A percentile compares a stretch with the other conserved stretches of the same genome.
These are phyloP conservation scores for Semibalanus balanoides DNA, from an alignment of 1,140 invertebrate genomes.

Conservation along the genomic window DNA sequence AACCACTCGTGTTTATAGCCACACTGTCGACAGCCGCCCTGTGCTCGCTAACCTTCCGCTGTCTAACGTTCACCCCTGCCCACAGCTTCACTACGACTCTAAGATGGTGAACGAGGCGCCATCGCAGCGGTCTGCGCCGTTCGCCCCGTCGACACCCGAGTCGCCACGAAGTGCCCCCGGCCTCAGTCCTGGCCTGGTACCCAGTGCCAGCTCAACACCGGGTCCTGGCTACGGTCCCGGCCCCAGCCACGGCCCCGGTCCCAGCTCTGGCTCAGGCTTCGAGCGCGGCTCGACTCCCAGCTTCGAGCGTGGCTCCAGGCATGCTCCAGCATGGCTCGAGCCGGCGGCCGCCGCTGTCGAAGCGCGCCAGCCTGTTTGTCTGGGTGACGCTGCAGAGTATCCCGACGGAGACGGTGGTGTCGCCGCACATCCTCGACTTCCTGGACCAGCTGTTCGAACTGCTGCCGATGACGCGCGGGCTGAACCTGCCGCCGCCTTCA, in stretches of 20 bases:
- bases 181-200: not conserved
- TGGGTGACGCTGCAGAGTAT: slow-evolving; percentile 93
- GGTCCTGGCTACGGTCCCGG: no score
- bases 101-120: slow-evolving; percentile 18
- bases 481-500: not conserved
- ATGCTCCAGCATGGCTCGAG: not conserved
- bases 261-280: not conserved
- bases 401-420: slow-evolving; percentile 88
- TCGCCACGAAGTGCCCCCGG: no score
- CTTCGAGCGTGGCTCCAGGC: not conserved
- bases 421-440: slow-evolving; percentile 86
- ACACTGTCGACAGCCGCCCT: no score
- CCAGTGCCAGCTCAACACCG: no score
- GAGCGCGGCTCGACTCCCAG: not conserved
- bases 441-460: slow-evolving; percentile 87
- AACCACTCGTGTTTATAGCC: no score
- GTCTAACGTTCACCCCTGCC: no score
- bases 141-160: not conserved
- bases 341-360: slow-evolving; percentile 34
- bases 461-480: slow-evolving; percentile 46
- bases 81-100: slow-evolving; percentile 25
- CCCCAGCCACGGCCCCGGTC: no score
- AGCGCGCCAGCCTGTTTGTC: slow-evolving; percentile 84
- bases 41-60: no score
- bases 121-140: slow-evolving; percentile 3